A percentile compares a stretch with the other conserved stretches of the same genome.
These are phyloP conservation scores for Tragelaphus scriptus DNA, from an alignment of 2,113 vertebrate genomes.

Conservation along the genomic window DNA sequence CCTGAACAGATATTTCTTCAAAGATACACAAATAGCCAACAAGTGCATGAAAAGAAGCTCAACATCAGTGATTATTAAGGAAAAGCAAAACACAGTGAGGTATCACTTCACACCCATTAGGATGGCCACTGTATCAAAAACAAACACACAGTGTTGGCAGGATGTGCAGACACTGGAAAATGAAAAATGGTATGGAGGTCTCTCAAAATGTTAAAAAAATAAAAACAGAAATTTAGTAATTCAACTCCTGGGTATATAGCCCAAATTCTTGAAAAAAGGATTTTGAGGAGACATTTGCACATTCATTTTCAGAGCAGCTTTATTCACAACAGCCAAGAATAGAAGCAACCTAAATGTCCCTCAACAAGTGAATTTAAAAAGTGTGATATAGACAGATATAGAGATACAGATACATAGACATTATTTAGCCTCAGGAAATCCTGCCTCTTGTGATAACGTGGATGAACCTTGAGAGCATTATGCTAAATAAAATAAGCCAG, in stretches of 20 bases:
- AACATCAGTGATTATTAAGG: neutral
- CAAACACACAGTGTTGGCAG: neutral
- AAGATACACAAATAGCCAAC: neutral
- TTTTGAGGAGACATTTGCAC: neutral
- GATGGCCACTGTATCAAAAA: neutral
- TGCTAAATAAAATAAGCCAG: neutral
- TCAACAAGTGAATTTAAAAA: neutral
- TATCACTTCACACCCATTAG: neutral
- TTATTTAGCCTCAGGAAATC: neutral
- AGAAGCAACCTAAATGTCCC: neutral
- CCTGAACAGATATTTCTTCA: neutral
- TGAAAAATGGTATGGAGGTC: neutral
- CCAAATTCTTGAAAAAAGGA: neutral
- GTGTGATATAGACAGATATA: neutral
- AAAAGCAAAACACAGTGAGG: neutral
- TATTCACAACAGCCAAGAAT: neutral
- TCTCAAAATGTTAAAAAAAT: neutral
- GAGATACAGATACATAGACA: neutral
- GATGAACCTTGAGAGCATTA: neutral
- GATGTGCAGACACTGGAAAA: neutral
- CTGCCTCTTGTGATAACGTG: neutral
- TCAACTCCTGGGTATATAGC: neutral
- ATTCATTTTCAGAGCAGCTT: neutral
- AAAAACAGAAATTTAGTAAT: neutral
- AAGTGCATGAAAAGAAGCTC: neutral